phyloP scores from a whole-genome alignment of 2,113 vertebrate species.

The Brachyistius frenatus region DNA sequence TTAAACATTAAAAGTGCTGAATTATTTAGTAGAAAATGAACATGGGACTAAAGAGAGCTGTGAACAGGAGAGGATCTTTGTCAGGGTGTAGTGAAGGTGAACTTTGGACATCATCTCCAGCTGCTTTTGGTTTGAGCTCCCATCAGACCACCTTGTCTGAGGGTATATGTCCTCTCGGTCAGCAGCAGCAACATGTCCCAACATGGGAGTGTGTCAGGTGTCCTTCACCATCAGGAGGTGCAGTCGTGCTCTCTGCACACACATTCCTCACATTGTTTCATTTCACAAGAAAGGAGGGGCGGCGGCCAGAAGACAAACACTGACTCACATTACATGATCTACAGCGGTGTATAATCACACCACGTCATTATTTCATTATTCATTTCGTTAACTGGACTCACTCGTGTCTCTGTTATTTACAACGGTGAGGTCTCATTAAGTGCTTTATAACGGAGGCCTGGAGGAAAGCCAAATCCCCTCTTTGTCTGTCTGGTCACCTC shows the following conservation, averaged over 20 bases:
- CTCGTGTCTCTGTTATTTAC: conserved; percentile 14
- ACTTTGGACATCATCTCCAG: too few relatives aligned
- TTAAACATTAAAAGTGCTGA: too few relatives aligned
- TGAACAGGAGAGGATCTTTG: too few relatives aligned
- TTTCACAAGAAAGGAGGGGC: neutral
- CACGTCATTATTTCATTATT: conserved; percentile 34
- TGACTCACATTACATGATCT: conserved; percentile 19
- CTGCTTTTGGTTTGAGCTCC: too few relatives aligned
- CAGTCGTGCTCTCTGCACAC: conserved; percentile 46
- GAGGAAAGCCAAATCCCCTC: conserved; percentile 38
- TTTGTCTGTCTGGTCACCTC: conserved; percentile 36
- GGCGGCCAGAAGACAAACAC: conserved; percentile 20
- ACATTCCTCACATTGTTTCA: conserved; percentile 68
- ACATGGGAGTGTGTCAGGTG: conserved; percentile 38
- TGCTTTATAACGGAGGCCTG: conserved; percentile 28
- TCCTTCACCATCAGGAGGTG: conserved; percentile 32
- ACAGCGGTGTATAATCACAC: conserved; percentile 14
- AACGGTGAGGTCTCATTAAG: conserved; percentile 35
- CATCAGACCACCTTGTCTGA: neutral
- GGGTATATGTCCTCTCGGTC: neutral
- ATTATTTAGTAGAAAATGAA: too few relatives aligned
- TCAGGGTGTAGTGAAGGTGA: too few relatives aligned
- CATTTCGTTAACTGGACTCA: neutral
- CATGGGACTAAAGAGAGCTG: too few relatives aligned
- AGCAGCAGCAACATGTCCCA: conserved; percentile 40